Evolutionary conservation across 2,888 invertebrate species (phyloP).

Genomic region (Cataglyphis albicans): DNA sequence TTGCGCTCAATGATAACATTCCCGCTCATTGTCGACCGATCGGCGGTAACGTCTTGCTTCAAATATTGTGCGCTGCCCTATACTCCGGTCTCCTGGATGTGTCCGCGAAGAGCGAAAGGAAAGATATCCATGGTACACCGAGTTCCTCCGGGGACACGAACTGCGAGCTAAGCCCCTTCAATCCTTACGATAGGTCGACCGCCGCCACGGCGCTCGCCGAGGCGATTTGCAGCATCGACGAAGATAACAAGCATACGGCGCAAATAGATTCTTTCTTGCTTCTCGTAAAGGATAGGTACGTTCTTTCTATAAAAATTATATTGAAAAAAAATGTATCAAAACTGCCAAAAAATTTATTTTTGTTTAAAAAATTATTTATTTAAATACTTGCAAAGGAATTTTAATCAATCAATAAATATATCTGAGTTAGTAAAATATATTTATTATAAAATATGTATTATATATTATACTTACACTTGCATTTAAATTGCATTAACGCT

Average conservation of each 20-base stretch:
- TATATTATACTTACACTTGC: background rate
- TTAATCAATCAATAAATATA: no score
- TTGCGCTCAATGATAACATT: conserved; percentile 89
- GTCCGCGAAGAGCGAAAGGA: conserved; percentile 44
- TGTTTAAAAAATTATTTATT: no score
- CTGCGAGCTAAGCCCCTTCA: conserved; percentile 72
- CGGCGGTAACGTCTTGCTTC: conserved; percentile 90
- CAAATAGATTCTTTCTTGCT: conserved; percentile 89
- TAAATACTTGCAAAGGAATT: no score
- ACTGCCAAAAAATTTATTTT: no score
- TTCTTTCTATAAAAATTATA: background rate
- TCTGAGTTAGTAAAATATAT: no score
- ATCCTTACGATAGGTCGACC: conserved; percentile 71
- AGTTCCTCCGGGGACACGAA: conserved; percentile 5
- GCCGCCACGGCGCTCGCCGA: conserved; percentile 91
- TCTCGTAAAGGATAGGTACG: conserved; percentile 62
- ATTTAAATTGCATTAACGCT: background rate
- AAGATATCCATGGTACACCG: background rate
- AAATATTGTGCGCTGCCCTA: conserved; percentile 87
- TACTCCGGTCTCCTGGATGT: conserved; percentile 88
- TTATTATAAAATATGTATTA: background rate
- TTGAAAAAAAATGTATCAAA: no score
- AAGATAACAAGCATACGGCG: conserved; percentile 92
- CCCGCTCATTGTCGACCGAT: conserved; percentile 91
- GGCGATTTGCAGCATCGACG: conserved; percentile 92